Evolutionary conservation across 2,113 vertebrate species (phyloP).

Genomic region (Gadus macrocephalus): DNA sequence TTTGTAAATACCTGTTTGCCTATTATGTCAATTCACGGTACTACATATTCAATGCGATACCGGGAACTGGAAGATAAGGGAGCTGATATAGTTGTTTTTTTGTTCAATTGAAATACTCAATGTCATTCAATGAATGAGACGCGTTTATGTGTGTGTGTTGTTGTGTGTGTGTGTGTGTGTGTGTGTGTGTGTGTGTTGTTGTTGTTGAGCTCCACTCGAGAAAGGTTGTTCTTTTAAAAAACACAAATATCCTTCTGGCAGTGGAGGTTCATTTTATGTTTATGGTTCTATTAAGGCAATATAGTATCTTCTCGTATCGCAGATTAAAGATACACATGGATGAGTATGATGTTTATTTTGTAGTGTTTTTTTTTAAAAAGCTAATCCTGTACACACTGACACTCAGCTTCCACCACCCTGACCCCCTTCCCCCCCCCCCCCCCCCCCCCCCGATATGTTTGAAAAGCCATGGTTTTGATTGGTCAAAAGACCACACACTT

Average conservation of each 20-base stretch:
- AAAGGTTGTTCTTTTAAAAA: conserved; percentile 23
- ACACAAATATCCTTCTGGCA: conserved; percentile 6
- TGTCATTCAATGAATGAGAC: conserved; percentile 34
- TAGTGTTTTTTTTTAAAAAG: conserved; percentile 10
- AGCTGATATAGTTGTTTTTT: conserved; percentile 32
- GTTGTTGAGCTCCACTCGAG: not conserved
- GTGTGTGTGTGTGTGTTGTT: not conserved
- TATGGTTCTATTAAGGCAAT: conserved; percentile 66
- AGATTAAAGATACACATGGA: conserved; percentile 38
- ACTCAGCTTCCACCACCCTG: conserved; percentile 15
- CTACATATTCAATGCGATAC: conserved; percentile 10
- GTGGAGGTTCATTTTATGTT: conserved; percentile 44
- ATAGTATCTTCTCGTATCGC: conserved; percentile 51
- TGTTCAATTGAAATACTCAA: conserved; percentile 34
- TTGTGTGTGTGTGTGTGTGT: not conserved
- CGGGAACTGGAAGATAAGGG: conserved; percentile 29
- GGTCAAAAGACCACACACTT: conserved; percentile 10
- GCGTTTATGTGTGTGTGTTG: not conserved
- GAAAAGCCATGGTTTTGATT: conserved; percentile 4
- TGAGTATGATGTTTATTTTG: conserved; percentile 38
- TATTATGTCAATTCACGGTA: conserved; percentile 7
- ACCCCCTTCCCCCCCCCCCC: not conserved
- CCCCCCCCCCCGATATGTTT: not conserved
- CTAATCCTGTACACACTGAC: conserved; percentile 20
- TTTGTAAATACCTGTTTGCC: conserved; percentile 43